Evolutionary conservation across 2,797 vertebrate species (phyloP).

Genomic region (Pogoniulus pusillus): DNA sequence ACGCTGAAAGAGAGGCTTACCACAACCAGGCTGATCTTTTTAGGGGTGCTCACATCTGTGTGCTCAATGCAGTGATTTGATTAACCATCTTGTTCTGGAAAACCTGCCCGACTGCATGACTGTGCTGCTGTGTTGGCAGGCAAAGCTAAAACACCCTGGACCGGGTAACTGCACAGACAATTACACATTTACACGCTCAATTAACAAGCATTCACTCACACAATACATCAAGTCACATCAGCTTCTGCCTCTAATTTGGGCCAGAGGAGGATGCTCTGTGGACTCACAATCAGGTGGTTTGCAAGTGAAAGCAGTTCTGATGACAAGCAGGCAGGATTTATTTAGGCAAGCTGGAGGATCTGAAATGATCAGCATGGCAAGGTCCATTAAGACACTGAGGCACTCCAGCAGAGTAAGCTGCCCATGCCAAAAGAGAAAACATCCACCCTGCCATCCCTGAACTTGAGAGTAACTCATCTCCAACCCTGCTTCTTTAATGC

Average conservation of each 20-base stretch:
- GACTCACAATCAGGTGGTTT: not conserved
- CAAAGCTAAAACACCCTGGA: not conserved
- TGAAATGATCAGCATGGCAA: not conserved
- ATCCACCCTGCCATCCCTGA: not conserved
- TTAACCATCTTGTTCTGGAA: not conserved
- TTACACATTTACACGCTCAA: conserved; percentile 14
- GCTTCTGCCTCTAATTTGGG: not conserved
- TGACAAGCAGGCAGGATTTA: not conserved
- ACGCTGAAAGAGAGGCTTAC: not conserved
- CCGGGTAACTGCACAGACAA: not conserved
- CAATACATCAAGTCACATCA: not conserved
- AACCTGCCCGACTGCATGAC: not conserved
- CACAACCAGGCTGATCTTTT: not conserved
- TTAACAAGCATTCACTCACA: not conserved
- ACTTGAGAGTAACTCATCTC: not conserved
- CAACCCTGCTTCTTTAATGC: not conserved
- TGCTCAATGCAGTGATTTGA: not conserved
- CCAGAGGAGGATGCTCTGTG: not conserved
- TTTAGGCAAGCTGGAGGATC: not conserved
- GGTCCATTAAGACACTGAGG: not conserved
- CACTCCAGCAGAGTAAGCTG: not conserved
- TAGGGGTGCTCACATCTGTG: not conserved
- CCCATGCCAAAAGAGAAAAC: not conserved
- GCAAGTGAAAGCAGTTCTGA: not conserved
- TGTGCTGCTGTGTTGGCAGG: not conserved